Conservation (phyloP, 2,888 invertebrate species). For the Athalia rosae region DNA sequence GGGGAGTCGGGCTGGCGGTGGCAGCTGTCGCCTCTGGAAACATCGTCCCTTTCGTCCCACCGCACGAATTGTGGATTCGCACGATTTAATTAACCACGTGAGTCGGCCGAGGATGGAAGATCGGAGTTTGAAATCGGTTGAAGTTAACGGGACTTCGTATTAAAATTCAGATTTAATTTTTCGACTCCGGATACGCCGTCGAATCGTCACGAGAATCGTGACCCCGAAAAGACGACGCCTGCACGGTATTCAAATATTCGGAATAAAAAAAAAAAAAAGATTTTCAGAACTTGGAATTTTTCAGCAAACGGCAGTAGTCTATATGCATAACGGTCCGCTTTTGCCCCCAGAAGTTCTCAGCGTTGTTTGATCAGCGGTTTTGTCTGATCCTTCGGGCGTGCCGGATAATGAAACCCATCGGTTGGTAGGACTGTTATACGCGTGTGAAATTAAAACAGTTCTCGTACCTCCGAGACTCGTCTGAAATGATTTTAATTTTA, state of each 20-base stretch:
- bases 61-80: not conserved
- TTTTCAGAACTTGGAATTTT: too few species aligned
- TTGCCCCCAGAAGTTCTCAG: too few species aligned
- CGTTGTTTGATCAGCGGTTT: conserved; percentile 21
- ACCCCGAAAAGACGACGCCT: too few species aligned
- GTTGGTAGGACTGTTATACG: not conserved
- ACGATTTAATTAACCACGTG: conserved; percentile 22
- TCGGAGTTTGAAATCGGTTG: conserved; percentile 10
- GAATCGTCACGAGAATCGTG: too few species aligned
- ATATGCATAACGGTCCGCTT: too few species aligned
- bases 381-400: conserved; percentile 8
- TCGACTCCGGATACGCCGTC: too few species aligned
- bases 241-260: too few species aligned
- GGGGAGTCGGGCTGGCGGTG: not conserved
- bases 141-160: too few species aligned
- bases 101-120: not conserved
- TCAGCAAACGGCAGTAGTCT: too few species aligned
- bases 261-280: too few species aligned
- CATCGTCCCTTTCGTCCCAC: conserved; percentile 10
- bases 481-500: conserved; percentile 7
- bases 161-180: too few species aligned
- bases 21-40: conserved; percentile 15
- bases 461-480: not conserved
- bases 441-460: not conserved
- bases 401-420: not conserved